Evolutionary conservation across 2,888 invertebrate genomes (phyloP).

Genomic region (Oxyteleia sp.): DNA sequence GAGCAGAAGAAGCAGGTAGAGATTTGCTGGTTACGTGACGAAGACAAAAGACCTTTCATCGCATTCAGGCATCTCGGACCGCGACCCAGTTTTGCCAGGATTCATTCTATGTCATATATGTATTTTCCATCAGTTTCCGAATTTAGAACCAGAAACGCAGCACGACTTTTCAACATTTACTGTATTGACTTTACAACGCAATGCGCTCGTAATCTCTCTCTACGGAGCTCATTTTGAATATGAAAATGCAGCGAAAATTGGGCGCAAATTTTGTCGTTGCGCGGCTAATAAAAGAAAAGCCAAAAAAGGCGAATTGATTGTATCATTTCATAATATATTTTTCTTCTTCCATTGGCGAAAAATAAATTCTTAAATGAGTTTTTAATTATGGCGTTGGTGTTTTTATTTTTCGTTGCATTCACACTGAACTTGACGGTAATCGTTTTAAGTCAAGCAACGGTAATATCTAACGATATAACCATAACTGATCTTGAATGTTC

Average conservation of each 20-base stretch:
- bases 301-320: conserved; percentile 9
- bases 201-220: conserved; percentile 11
- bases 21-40: conserved; percentile 72
- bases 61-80: conserved; percentile 68
- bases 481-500: conserved; percentile 27
- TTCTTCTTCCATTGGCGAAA: background rate
- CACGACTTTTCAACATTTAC: conserved; percentile 35
- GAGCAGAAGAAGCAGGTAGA: conserved; percentile 43
- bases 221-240: conserved; percentile 12
- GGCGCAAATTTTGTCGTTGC: background rate
- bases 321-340: background rate
- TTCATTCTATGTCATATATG: conserved; percentile 54
- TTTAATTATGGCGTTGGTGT: no score
- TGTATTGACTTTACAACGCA: conserved; percentile 16
- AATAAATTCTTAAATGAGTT: background rate
- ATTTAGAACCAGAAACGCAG: conserved; percentile 37
- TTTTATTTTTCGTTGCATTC: background rate
- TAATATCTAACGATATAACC: conserved; percentile 13
- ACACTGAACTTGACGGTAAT: background rate
- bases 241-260: conserved; percentile 15
- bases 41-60: conserved; percentile 74
- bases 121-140: conserved; percentile 50
- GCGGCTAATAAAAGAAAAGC: background rate
- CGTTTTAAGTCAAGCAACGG: background rate
- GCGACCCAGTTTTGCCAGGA: conserved; percentile 67